Evolutionary conservation across 2,888 invertebrate species (phyloP), one percentile per base, ranked within the genome.

Genomic region (Tinea pellionella): DNA sequence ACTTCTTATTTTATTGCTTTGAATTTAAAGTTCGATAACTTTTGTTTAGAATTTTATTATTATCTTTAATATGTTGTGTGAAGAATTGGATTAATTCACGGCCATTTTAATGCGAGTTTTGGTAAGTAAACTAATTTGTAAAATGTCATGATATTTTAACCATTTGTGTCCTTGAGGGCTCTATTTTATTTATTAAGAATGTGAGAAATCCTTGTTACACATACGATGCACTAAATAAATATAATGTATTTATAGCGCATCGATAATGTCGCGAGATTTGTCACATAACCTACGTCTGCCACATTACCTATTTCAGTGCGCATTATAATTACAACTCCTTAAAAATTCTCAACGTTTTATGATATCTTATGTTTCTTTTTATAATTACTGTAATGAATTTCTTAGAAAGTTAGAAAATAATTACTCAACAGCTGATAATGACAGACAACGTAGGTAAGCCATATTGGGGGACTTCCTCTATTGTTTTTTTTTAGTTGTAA

Each of bases 121-220:
- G 53, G 53, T 53, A 53, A 53, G 53, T 53, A 24, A 24, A 24
- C 24, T 24, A 9, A 12, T 24, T 53, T 53, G 15, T 47, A 47
- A 47, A 47, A 53, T 24, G 53, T 53, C 53, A 53, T 24, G 7
- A 51, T 24, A 57, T 57, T 57, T 57, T 57, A 15, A 32, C 57
- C 24, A 13, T 57, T 32, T 32, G 32, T 57, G 57, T 32, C 57
- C 57, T 57, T 57, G 57, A 32, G 12, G 24, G 24, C 11, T 51
- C 2, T 42, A n/a, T 42, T 42, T 42, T 42, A 12, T n/a, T 42
- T 4, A 42, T 2, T 4, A 42, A 4, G 8, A n/a, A 4, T 42
- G 2, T 42, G 8, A 24, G 24, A 24, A 24, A 24, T 24, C 24
- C 24, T 24, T 24, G 6, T 24, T 24, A 24, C 24, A 24, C 24